Conservation (phyloP, 2,888 invertebrate species). For the Linnaemya tessellans region DNA sequence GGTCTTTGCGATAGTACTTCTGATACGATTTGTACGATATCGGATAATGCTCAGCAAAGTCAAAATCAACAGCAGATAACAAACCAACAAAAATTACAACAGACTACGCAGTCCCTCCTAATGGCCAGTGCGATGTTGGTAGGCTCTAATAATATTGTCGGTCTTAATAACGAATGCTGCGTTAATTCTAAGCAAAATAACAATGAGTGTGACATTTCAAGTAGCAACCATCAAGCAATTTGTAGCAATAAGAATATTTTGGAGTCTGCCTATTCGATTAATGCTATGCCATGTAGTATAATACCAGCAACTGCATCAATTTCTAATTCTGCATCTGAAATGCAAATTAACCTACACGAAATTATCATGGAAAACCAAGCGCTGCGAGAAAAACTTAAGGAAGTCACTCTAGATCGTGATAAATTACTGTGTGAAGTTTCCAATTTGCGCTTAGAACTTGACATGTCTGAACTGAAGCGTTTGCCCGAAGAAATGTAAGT, state of each 20-base stretch:
- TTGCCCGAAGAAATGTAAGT: slow-evolving; percentile 83
- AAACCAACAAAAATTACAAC: slow-evolving; percentile 77
- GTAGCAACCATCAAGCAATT: slow-evolving; percentile 8
- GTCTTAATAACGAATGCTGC: slow-evolving; percentile 21
- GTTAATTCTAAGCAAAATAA: background rate
- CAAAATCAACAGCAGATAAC: slow-evolving; percentile 18
- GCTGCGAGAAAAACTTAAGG: slow-evolving; percentile 80
- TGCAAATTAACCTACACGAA: slow-evolving; percentile 79
- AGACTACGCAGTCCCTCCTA: slow-evolving; percentile 81
- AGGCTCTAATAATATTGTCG: slow-evolving; percentile 62
- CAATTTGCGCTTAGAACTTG: slow-evolving; percentile 82
- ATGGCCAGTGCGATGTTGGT: slow-evolving; percentile 81
- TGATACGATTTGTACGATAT: slow-evolving; percentile 66
- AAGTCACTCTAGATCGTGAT: slow-evolving; percentile 81
- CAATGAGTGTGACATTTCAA: slow-evolving; percentile 19
- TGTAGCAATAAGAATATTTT: slow-evolving; percentile 48
- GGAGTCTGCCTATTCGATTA: slow-evolving; percentile 67
- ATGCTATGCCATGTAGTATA: slow-evolving; percentile 1
- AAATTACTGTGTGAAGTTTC: slow-evolving; percentile 82
- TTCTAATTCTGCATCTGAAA: background rate
- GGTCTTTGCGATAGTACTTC: slow-evolving; percentile 21
- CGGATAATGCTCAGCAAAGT: slow-evolving; percentile 53
- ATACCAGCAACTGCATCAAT: slow-evolving; percentile 6
- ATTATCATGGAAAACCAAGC: slow-evolving; percentile 80
- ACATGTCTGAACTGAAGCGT: slow-evolving; percentile 82